These are phyloP conservation scores for Astropecten irregularis DNA, from an alignment of 53 echinoderm and acorn worm genomes.

Conservation along the genomic window DNA sequence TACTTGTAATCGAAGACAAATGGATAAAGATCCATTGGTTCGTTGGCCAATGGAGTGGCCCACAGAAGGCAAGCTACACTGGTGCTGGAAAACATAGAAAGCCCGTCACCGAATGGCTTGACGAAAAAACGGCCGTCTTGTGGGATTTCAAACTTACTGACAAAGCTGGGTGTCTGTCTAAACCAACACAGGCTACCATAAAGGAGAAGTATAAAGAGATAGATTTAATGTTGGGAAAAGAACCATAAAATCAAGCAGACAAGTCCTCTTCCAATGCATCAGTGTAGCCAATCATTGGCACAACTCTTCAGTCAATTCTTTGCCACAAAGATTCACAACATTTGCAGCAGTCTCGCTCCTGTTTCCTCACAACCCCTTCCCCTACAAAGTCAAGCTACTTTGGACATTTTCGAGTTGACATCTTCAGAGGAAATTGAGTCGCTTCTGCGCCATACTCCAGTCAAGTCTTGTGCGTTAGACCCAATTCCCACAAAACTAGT, in stretches of 20 bases:
- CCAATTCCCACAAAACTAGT: too few relatives aligned
- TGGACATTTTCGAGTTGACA: too few relatives aligned
- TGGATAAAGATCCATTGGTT: background rate
- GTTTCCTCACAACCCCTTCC: too few relatives aligned
- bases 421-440: too few relatives aligned
- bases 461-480: too few relatives aligned
- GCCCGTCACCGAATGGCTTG: slow-evolving; percentile 8
- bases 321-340: too few relatives aligned
- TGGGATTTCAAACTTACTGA: slow-evolving; percentile 8
- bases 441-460: too few relatives aligned
- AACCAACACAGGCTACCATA: background rate
- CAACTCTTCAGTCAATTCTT: too few relatives aligned
- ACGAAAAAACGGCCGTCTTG: background rate
- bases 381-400: too few relatives aligned
- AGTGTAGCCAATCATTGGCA: too few relatives aligned
- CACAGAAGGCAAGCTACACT: background rate
- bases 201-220: background rate
- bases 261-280: too few relatives aligned
- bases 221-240: background rate
- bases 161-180: background rate
- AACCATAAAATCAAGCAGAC: background rate
- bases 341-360: too few relatives aligned
- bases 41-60: background rate
- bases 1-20: background rate
- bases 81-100: background rate